Conservation (phyloP, 2,888 invertebrate species). For the Auanema freiburgensis region DNA sequence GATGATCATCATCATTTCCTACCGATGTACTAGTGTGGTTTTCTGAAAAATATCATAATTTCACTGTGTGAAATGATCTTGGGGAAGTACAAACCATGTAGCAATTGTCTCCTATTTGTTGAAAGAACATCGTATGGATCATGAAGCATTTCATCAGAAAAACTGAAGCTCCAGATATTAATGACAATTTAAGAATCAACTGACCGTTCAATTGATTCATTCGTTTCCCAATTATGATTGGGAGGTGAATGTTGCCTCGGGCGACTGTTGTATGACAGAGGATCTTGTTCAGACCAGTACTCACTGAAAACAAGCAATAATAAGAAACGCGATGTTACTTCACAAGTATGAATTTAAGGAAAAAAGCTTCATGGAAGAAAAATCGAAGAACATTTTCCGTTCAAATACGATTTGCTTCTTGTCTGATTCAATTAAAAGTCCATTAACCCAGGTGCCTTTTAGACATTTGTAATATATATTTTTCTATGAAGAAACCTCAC, state of each 20-base stretch:
- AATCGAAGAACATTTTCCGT: constrained; percentile 4
- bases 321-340: no score
- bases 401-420: not conserved
- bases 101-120: not conserved
- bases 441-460: no score
- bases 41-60: no score
- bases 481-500: no score
- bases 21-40: no score
- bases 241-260: constrained; percentile 33
- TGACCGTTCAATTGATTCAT: not conserved
- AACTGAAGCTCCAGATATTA: not conserved
- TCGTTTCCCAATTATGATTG: constrained; percentile 1
- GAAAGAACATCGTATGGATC: constrained; percentile 1
- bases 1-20: no score
- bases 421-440: no score
- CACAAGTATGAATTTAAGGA: not conserved
- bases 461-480: no score
- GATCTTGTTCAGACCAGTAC: constrained; percentile 35
- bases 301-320: constrained; percentile 11
- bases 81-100: no score
- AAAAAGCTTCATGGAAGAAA: constrained; percentile 2
- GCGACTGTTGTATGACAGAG: constrained; percentile 56
- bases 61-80: no score
- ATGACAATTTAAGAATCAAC: not conserved
- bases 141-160: constrained; percentile 4